Conservation (phyloP, 2,113 vertebrate species). For the Caranx melampygus region DNA sequence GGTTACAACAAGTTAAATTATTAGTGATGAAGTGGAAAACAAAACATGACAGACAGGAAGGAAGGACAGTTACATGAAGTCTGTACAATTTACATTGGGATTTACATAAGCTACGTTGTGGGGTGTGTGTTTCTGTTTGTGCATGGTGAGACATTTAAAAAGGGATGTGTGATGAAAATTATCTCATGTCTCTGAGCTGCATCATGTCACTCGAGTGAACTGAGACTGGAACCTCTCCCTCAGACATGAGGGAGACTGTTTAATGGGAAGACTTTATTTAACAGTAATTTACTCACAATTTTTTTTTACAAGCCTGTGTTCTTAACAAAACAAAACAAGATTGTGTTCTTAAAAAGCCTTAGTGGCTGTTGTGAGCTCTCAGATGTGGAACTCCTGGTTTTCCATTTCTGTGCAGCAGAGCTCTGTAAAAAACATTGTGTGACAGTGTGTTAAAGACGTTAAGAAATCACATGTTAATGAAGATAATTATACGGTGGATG, state of each 20-base stretch:
- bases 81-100: no score
- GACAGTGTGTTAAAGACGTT: constrained; percentile 63
- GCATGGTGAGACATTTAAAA: no score
- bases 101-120: no score
- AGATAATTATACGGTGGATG: constrained; percentile 63
- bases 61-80: no score
- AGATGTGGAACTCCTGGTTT: constrained; percentile 54
- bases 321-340: constrained; percentile 45
- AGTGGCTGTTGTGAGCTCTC: constrained; percentile 28
- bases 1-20: no score
- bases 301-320: constrained; percentile 40
- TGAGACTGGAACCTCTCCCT: neutral
- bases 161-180: neutral
- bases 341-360: constrained; percentile 20
- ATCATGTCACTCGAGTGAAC: neutral
- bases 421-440: constrained; percentile 68
- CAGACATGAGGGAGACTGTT: constrained; percentile 31
- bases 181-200: neutral
- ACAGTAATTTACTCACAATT: constrained; percentile 23
- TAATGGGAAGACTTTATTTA: constrained; percentile 43
- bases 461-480: constrained; percentile 53
- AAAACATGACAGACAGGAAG: no score
- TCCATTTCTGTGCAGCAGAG: constrained; percentile 23
- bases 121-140: no score
- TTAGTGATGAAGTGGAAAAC: no score